Percentiles rank a stretch among this genome's conserved stretches.
Conservation (phyloP, 2,888 invertebrate genomes). For the Eilema caniola region DNA sequence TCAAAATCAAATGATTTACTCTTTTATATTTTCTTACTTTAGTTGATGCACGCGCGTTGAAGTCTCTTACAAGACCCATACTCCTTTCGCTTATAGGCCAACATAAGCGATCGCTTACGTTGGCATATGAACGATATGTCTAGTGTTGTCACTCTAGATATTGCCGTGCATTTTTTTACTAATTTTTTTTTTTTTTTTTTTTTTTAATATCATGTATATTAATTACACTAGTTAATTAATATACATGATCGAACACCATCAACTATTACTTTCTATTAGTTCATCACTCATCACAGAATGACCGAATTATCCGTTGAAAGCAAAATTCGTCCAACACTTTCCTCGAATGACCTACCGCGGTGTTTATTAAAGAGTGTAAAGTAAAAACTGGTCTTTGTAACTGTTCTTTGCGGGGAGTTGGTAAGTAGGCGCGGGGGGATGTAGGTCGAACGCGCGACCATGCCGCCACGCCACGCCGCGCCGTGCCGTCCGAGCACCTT, state of each 20-base stretch:
- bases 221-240: slow-evolving; percentile 34
- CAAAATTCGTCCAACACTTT: slow-evolving; percentile 85
- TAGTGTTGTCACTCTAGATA: slow-evolving; percentile 27
- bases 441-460: slow-evolving; percentile 70
- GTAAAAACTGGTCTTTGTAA: slow-evolving; percentile 81
- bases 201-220: too few relatives aligned
- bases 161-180: slow-evolving; percentile 27
- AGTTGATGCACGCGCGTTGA: neutral
- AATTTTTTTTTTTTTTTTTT: too few relatives aligned
- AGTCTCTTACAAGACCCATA: neutral
- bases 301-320: slow-evolving; percentile 77
- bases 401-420: slow-evolving; percentile 68
- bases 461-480: slow-evolving; percentile 43
- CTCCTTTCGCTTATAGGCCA: neutral
- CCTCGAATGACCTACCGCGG: slow-evolving; percentile 76
- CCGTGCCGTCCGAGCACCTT: slow-evolving; percentile 8
- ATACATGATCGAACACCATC: slow-evolving; percentile 60
- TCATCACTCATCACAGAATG: slow-evolving; percentile 42
- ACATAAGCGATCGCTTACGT: neutral
- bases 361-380: slow-evolving; percentile 68
- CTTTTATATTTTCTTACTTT: neutral
- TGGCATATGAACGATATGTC: slow-evolving; percentile 11
- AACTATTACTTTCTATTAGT: slow-evolving; percentile 81
- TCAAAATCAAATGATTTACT: neutral
- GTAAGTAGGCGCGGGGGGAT: slow-evolving; percentile 57